Conservation (phyloP, 2,113 vertebrate species). For the Antigone vipio region DNA sequence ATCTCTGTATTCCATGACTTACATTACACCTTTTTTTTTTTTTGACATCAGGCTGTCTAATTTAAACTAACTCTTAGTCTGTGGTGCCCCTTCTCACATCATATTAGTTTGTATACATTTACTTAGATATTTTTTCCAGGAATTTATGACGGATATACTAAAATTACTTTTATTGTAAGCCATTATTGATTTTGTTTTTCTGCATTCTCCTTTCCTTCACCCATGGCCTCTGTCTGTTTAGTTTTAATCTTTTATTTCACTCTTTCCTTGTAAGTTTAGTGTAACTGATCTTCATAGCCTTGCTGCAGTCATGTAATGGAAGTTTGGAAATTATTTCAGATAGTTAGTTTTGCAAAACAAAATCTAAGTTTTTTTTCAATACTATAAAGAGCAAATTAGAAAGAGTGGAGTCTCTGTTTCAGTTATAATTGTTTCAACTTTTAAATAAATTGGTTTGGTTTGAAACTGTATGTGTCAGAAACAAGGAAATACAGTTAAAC, state of each 20-base stretch:
- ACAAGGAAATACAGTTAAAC: neutral
- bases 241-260: neutral
- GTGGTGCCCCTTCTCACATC: fast-evolving
- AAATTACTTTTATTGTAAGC: neutral
- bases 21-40: neutral
- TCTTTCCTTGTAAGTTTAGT: neutral
- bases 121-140: neutral
- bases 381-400: neutral
- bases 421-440: neutral
- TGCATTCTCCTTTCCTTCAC: neutral
- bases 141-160: neutral
- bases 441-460: neutral
- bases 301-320: neutral
- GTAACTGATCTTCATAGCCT: neutral
- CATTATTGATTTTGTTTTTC: neutral
- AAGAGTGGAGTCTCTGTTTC: neutral
- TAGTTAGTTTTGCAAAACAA: neutral
- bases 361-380: neutral
- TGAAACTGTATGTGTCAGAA: neutral
- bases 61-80: neutral
- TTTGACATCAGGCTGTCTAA: neutral
- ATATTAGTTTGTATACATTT: neutral
- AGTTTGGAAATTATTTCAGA: neutral
- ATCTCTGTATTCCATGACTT: neutral
- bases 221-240: neutral